Evolutionary conservation across 2,888 invertebrate species (phyloP).

Genomic region (Spialia ferax): DNA sequence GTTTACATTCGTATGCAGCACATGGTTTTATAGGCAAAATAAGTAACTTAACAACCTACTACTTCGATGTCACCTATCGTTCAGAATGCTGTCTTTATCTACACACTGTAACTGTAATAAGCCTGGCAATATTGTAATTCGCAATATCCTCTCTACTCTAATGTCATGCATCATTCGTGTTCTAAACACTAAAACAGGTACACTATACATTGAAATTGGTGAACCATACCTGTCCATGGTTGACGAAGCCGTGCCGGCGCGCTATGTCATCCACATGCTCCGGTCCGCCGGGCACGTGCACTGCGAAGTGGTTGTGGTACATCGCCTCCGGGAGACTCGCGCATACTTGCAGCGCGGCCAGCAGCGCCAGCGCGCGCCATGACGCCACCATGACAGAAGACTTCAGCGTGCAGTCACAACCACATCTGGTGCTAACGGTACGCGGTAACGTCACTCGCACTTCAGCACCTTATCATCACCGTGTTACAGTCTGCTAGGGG

Average conservation of each 20-base stretch:
- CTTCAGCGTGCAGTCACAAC: conserved; percentile 57
- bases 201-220: no score
- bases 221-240: conserved; percentile 94
- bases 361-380: conserved; percentile 67
- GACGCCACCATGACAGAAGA: conserved; percentile 71
- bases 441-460: conserved; percentile 39
- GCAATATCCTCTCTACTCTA: no score
- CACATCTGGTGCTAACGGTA: conserved; percentile 60
- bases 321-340: conserved; percentile 75
- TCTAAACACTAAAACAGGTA: no score
- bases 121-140: no score
- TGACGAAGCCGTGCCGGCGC: conserved; percentile 93
- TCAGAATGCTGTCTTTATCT: no score
- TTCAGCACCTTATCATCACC: conserved; percentile 49
- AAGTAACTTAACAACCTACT: no score
- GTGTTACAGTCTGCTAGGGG: conserved; percentile 1
- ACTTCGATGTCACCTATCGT: no score
- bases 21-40: no score
- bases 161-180: no score
- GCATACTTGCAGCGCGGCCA: conserved; percentile 62
- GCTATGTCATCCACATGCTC: conserved; percentile 92
- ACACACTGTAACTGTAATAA: no score
- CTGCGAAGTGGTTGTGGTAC: conserved; percentile 94
- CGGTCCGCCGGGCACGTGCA: conserved; percentile 92
- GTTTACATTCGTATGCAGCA: no score